Percentiles rank a stretch among this genome's conserved stretches.
Conservation (phyloP, 2,113 vertebrate genomes). For the Gila orcuttii region DNA sequence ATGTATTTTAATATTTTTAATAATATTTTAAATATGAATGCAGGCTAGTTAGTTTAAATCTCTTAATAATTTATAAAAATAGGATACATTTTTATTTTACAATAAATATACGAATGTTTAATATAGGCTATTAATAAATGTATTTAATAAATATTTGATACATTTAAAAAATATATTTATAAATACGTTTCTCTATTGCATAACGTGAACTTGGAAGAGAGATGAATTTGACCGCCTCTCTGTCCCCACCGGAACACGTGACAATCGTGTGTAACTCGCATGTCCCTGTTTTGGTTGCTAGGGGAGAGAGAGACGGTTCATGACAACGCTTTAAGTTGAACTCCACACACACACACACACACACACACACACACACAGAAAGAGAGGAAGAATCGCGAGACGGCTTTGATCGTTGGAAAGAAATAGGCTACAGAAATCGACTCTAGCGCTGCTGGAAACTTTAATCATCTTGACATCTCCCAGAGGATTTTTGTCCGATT, state of each 20-base stretch:
- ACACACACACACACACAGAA: constrained; percentile 33
- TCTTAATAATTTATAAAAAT: too few species aligned
- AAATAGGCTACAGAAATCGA: neutral
- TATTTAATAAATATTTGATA: neutral
- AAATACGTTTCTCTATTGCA: neutral
- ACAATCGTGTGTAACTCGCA: constrained; percentile 51
- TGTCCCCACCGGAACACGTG: constrained; percentile 61
- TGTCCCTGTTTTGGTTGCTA: constrained; percentile 67
- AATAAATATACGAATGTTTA: neutral
- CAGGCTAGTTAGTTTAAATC: too few species aligned
- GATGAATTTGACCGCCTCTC: constrained; percentile 7
- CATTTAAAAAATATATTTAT: neutral
- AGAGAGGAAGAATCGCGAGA: constrained; percentile 35
- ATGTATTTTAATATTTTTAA: neutral
- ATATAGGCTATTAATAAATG: neutral
- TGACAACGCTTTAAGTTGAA: constrained; percentile 59
- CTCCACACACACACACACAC: constrained; percentile 29
- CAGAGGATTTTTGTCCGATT: neutral
- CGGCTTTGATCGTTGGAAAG: constrained; percentile 1
- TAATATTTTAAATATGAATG: too few species aligned
- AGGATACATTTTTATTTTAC: too few species aligned
- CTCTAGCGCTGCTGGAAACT: constrained; percentile 17
- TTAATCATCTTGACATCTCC: neutral
- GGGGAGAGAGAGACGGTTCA: constrained; percentile 55
- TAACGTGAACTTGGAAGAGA: constrained; percentile 20